Evolutionary conservation across 2,888 invertebrate species (phyloP), one percentile per base, ranked within the genome.

Genomic region (Magallana nippona): DNA sequence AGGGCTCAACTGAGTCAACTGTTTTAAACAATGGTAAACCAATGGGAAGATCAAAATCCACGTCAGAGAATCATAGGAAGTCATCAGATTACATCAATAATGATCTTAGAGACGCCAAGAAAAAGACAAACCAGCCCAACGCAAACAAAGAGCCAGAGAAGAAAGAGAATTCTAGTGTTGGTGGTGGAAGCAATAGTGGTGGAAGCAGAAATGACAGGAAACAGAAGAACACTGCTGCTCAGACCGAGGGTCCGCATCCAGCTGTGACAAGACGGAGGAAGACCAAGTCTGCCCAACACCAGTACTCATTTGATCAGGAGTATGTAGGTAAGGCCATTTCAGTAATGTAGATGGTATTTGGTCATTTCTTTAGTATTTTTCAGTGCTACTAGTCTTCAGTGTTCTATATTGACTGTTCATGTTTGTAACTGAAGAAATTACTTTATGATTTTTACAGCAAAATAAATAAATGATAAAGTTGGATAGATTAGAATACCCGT

Each of bases 31-130:
- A 93, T 88, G 92, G 92, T 10, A 92, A 92, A 82, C 91, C 91
- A 55, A 86, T 89, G 17, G 87, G 87, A 71, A 82, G 83, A n/a
- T 87, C 87, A 55, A 88, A 87, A 87, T 89, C 91, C 57, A 85
- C 91, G 10, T 83, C 88, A 2, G 82, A 86, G 17, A 88, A 90
- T 17, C 89, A 89, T 56, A 89, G 90, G 79, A 91, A 91, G 85
- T 87, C 91, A 13, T 89, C 90, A n/a, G 91, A 92, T 82, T 93
- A 93, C 85, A 93, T 93, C 85, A 93, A 93, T 84, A 93, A 93
- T 87, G 92, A 93, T 84, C 88, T 93, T 56, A 88, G 91, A 55
- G 90, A 91, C 83, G 88, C 88, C 0, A 90, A 89, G 82, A 91
- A 90, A 82, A 89, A 88, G 81, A 89, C 89, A 32, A 91, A 90